Conservation (phyloP, 2,113 vertebrate species). For the Ictalurus punctatus region DNA sequence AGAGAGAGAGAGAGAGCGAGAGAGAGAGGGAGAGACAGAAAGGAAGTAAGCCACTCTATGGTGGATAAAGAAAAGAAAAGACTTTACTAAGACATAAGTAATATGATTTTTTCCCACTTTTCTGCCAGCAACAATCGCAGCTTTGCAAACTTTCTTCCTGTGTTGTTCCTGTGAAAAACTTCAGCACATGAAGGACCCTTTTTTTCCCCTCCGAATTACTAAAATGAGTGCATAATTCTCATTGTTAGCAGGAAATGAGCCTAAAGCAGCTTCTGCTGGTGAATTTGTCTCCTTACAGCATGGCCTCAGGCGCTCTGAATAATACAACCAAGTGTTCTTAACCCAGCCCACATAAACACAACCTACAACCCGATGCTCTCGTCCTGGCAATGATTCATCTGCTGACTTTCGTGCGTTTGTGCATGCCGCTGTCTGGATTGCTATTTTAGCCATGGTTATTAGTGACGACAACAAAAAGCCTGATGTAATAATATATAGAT, state of each 20-base stretch:
- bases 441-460: neutral
- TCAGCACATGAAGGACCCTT: neutral
- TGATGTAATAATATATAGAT: slow-evolving; percentile 10
- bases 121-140: neutral
- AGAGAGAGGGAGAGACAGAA: neutral
- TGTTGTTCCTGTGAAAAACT: neutral
- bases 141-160: neutral
- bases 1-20: neutral
- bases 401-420: neutral
- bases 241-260: slow-evolving; percentile 3
- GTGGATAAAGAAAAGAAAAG: neutral
- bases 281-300: slow-evolving; percentile 12
- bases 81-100: neutral
- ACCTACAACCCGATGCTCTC: neutral
- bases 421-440: neutral
- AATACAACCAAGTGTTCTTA: neutral
- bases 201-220: neutral
- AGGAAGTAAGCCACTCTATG: neutral
- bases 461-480: neutral
- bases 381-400: neutral
- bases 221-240: neutral
- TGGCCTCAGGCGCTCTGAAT: neutral
- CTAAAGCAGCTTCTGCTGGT: slow-evolving; percentile 6
- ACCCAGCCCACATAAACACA: neutral
- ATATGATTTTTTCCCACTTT: neutral